Base-by-base conservation (phyloP, 2,113 vertebrate species). In the Pyxicephalus adspersus region DNA sequence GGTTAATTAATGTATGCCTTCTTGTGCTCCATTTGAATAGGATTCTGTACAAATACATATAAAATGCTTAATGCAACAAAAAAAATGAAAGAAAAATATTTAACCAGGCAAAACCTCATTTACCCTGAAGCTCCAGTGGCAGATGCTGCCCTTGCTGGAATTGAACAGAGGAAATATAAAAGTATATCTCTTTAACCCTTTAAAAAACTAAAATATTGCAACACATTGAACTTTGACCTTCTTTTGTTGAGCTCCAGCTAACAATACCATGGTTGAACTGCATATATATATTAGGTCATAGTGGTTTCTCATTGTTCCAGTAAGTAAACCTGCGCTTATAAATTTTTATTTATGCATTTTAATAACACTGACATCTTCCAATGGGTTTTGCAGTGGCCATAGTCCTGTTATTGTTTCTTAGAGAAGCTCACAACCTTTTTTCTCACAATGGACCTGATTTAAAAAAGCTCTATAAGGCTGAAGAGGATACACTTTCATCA, bases 1-100 rank as follows among this genome's bases (percentile, higher is more conserved):
- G 80, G 60, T 82, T 82, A 82, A 82, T 82, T 82, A 82, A 82
- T 82, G 80, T 82, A 82, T 82, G 71, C 80, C 80, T 74, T 65
- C 80, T 66, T 83, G 45, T 76, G 75, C 74, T 86, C 85, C 80
- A 13, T 83, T 67, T 74, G 64, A 83, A 83, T 67, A 57, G 61
- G 51, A 67, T 67, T 79, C 77, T 82, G 80, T 82, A 82, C 80
- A 82, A 82, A 82, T 82, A 82, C 71, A 82, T 82, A 82, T 82
- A 82, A 82, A 66, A 82, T 81, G 71, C 80, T 66, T 82, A 75
- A 82, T 65, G 80, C 80, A 66, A 75, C 70, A 82, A 82, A 60
- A 50, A 84, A 81, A 87, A 84, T 45, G 5, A 81, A 71, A 70
- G 45, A 22, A 28, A 11, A 20, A 64, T 54, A 64, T 38, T 63